phyloP scores from a whole-genome alignment of 2,888 invertebrate species.

The Hydrotaea diabolus region DNA sequence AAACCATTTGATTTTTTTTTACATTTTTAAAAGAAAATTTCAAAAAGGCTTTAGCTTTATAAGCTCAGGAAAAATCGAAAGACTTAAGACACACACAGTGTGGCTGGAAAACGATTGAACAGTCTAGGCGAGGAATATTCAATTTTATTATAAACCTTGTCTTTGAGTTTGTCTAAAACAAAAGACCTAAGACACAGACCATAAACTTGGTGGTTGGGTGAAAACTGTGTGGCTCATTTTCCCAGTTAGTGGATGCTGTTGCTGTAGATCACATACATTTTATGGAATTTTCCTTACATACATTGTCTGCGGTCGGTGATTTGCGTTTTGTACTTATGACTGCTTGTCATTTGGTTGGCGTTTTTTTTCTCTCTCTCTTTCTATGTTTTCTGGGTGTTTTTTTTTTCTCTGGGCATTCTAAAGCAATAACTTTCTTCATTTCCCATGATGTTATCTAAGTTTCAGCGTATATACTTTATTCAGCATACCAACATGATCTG shows the following conservation, averaged over 20 bases:
- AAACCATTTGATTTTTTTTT: too few relatives aligned
- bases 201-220: constrained; percentile 6
- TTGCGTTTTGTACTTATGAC: not conserved
- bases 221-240: not conserved
- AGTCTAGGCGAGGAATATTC: too few relatives aligned
- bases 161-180: constrained; percentile 1
- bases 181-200: constrained; percentile 60
- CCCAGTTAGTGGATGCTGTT: too few relatives aligned
- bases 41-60: too few relatives aligned
- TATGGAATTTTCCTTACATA: not conserved
- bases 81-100: too few relatives aligned
- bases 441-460: constrained; percentile 60
- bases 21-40: too few relatives aligned
- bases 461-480: not conserved
- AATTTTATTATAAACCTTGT: too few relatives aligned
- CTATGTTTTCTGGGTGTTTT: not conserved
- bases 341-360: not conserved
- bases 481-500: not conserved
- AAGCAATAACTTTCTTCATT: constrained; percentile 62
- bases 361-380: too few relatives aligned
- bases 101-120: too few relatives aligned
- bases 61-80: too few relatives aligned
- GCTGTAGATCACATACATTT: not conserved
- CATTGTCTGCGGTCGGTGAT: not conserved
- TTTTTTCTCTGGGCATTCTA: constrained; percentile 38